These are phyloP conservation scores for Rhagophthalmus giganteus DNA, from an alignment of 2,888 invertebrate genomes.

Conservation along the genomic window DNA sequence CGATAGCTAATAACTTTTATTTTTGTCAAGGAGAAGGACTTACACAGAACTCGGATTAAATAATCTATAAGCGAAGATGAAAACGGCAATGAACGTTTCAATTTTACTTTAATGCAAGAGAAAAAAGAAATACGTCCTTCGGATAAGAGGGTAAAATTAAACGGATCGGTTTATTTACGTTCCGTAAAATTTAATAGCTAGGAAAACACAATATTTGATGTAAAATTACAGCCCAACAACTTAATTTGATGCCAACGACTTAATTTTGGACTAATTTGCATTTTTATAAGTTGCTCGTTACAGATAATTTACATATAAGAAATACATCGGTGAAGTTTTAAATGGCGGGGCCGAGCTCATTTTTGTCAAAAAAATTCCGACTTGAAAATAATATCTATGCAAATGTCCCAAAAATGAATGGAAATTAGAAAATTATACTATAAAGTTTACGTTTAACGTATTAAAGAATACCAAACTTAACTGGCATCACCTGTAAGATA, in stretches of 20 bases:
- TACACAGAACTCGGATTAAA: too few species aligned
- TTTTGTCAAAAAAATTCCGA: conserved; percentile 33
- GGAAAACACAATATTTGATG: conserved; percentile 19
- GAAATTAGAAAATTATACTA: conserved; percentile 40
- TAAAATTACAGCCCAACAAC: conserved; percentile 21
- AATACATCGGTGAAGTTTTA: conserved; percentile 34
- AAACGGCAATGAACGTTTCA: too few species aligned
- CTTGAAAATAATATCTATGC: conserved; percentile 35
- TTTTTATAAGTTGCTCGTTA: conserved; percentile 35
- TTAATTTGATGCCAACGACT: conserved; percentile 32
- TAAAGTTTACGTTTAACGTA: conserved; percentile 24
- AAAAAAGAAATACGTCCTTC: background rate
- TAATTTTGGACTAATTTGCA: conserved; percentile 37
- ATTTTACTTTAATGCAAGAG: background rate
- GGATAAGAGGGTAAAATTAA: background rate
- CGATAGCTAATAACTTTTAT: too few species aligned
- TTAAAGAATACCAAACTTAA: conserved; percentile 21
- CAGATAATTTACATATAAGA: conserved; percentile 36
- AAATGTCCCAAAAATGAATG: conserved; percentile 35
- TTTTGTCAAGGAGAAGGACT: too few species aligned
- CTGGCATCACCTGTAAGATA: conserved; percentile 35
- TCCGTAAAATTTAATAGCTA: conserved; percentile 17
- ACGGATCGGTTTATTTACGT: background rate
- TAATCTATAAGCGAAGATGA: too few species aligned
- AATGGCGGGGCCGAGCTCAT: conserved; percentile 21